Base-by-base conservation (phyloP, 2,113 vertebrate species). In the Irena cyanogastra region DNA sequence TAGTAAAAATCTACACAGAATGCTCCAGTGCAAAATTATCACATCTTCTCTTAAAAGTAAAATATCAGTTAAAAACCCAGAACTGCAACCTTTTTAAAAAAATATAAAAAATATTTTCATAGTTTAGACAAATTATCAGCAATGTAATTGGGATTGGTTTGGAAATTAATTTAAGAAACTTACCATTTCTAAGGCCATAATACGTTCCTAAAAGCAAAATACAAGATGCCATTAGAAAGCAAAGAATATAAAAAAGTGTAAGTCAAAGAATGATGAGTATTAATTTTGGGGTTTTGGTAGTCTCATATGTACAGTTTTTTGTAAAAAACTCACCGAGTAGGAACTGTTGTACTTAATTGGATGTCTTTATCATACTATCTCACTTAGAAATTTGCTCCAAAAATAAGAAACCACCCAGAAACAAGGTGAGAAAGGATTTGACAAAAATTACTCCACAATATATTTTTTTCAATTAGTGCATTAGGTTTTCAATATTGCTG, bases 141-240 rank as follows among this genome's bases (percentile, higher is more conserved):
- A 89, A 47, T 31, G 16, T 44, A 47, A 72, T 37, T 82, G 52
- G 20, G 21, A 94, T 39, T 50, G 54, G 42, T 79, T 91, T 88
- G 61, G 79, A 97, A 59, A 95, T 61, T 28, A 95, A 75, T 77
- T 85, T 80, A 44, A 94, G 74, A 88, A 89, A 98, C 98, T 98
- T 97, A 98, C 98, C 96, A 64, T 95, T 97, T 98, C 98, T 93
- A 98, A 96, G 30, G 95, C 92, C 94, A 96, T 93, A 89, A 98
- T 95, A 83, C 97, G 97, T 42, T 97, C 98, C 98, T 98, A 97
- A 94, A 98, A 98, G 97, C 61, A 96, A 98, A 98, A 86, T 66
- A 97, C 7, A 97, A 95, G 37, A 84, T 19, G 52, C 13, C 74
- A 91, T 98, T 95, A 97, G 79, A 96, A 97, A 96, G 52, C 14